Base-by-base conservation (phyloP, 2,888 invertebrate species). In the Epirrita christyi region DNA sequence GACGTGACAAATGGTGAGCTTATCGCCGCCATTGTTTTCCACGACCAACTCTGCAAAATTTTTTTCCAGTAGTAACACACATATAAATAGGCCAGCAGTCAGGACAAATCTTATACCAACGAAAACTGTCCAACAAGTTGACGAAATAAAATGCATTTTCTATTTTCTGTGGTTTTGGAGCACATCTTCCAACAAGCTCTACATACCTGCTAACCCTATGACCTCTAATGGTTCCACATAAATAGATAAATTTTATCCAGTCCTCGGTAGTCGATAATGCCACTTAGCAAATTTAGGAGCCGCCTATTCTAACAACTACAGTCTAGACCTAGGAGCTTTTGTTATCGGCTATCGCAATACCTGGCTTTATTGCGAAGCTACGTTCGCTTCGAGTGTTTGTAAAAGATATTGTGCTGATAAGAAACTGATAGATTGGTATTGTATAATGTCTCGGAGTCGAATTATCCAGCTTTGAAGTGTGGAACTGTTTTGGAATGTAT, bases 221-320 rank as follows among this genome's bases (percentile, higher is more conserved):
- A 61, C 55, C 59, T 59, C 62, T 72, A 78, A 75, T 72, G 64
- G 70, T 61, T 36, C 46, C 64, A 64, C 71, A 80, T 81, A n/a
- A n/a, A n/a, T n/a, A n/a, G n/a, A n/a, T n/a, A n/a, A n/a, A n/a
- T n/a, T n/a, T 81, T 77, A 76, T 78, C 74, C 61, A 64, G 63
- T 71, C 69, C 68, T 76, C 76, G 49, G 67, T 61, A 64, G 62
- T 73, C 74, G 80, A 82, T 84, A 83, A 76, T 81, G 80, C 80
- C 75, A 81, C 82, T 80, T 76, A 76, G 80, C 75, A 78, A 76
- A 82, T 82, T 80, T 79, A 80, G 74, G 73, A 75, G 71, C 68
- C 60, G 72, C 62, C 65, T 67, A 44, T 80, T 80, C 79, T 76
- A 77, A 80, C 82, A 79, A 77, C 74, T 78, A 71, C 70, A 65